phyloP scores from a whole-genome alignment of 2,113 vertebrate species.

The Stigmatopora nigra region DNA sequence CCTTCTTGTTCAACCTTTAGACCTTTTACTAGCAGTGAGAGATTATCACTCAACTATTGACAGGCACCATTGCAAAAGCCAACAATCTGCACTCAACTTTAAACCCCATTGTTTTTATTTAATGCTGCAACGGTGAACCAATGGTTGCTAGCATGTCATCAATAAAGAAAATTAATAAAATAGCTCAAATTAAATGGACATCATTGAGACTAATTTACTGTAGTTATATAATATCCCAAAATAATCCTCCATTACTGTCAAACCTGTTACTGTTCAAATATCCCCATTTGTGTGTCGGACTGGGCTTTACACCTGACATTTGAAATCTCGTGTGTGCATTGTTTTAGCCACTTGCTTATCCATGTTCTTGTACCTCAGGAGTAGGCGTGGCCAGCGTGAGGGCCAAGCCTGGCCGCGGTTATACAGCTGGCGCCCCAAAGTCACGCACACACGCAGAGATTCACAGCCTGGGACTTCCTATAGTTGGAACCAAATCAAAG shows the following conservation, averaged over 20 bases:
- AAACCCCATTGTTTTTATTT: conserved; percentile 7
- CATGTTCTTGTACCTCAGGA: conserved; percentile 12
- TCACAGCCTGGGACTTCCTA: conserved; percentile 52
- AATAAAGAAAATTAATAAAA: too few relatives aligned
- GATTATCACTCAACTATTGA: conserved; percentile 30
- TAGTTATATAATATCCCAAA: too few relatives aligned
- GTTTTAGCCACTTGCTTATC: conserved; percentile 10
- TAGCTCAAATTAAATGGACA: too few relatives aligned
- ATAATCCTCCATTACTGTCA: too few relatives aligned
- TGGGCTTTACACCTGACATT: too few relatives aligned
- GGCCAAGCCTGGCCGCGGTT: conserved; percentile 17
- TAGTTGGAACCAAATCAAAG: conserved; percentile 48
- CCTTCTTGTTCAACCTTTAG: conserved; percentile 51
- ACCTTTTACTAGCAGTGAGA: conserved; percentile 37
- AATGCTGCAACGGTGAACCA: not conserved
- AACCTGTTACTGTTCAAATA: conserved; percentile 18
- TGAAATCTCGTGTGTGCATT: not conserved
- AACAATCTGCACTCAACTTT: conserved; percentile 36
- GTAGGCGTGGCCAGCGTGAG: conserved; percentile 21
- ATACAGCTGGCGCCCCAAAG: conserved; percentile 36
- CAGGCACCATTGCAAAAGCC: conserved; percentile 22
- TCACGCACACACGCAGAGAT: conserved; percentile 33
- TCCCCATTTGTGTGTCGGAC: too few relatives aligned
- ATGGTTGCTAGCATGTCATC: not conserved
- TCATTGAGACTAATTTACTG: too few relatives aligned